phyloP scores from a whole-genome alignment of 2,113 vertebrate genomes.

The Xiphophorus hellerii region DNA sequence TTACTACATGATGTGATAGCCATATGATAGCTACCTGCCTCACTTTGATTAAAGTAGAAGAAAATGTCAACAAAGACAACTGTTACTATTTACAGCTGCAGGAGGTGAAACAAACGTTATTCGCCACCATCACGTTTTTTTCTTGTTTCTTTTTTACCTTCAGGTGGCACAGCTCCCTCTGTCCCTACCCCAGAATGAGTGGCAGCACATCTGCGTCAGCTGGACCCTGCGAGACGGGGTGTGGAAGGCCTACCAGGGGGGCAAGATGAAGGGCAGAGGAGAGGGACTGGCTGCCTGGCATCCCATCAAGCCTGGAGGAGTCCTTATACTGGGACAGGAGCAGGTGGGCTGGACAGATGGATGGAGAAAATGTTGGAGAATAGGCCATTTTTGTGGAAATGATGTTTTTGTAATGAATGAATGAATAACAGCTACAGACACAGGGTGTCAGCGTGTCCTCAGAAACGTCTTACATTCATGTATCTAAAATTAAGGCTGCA shows the following conservation, averaged over 20 bases:
- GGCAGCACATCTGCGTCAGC: constrained; percentile 93
- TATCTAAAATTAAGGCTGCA: too few species aligned
- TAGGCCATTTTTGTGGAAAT: too few species aligned
- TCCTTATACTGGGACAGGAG: constrained; percentile 95
- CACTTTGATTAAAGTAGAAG: too few species aligned
- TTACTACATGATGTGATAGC: too few species aligned
- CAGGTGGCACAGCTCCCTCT: constrained; percentile 94
- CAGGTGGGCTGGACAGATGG: constrained; percentile 81
- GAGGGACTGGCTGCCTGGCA: constrained; percentile 97
- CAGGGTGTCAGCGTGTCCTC: too few species aligned
- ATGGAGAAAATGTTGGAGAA: not conserved
- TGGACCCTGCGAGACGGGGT: constrained; percentile 96
- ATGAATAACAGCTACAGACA: not conserved
- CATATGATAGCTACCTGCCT: too few species aligned
- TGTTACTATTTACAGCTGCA: not conserved
- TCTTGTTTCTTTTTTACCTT: not conserved
- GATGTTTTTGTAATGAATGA: not conserved
- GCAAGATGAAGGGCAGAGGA: constrained; percentile 85
- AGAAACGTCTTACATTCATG: too few species aligned
- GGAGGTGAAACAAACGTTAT: not conserved
- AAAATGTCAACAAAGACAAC: constrained; percentile 17
- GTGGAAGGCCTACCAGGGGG: constrained; percentile 90
- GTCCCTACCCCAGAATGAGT: constrained; percentile 85
- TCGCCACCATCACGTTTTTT: not conserved
- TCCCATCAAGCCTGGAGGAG: constrained; percentile 91